Evolutionary conservation across 1,140 invertebrate species (phyloP).

Genomic region (Diabrotica undecimpunctata): DNA sequence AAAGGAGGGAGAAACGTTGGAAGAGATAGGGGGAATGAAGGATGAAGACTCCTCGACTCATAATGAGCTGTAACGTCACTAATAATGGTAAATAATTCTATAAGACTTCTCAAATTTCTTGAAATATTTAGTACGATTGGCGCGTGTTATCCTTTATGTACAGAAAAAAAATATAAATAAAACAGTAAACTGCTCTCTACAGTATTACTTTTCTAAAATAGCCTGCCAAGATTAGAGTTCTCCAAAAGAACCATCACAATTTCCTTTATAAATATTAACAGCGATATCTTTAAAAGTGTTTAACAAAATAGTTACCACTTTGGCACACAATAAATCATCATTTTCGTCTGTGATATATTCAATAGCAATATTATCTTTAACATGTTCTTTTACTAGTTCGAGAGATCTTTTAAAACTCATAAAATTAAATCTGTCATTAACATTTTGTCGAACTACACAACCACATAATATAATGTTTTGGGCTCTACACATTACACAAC

Average conservation of each 20-base stretch:
- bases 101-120: no score
- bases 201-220: no score
- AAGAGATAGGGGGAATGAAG: no score
- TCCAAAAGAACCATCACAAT: not conserved
- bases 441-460: conserved; percentile 32
- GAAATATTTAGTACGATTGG: no score
- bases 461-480: conserved; percentile 31
- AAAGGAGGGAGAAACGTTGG: no score
- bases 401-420: conserved; percentile 29
- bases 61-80: no score
- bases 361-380: conserved; percentile 29
- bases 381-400: conserved; percentile 28
- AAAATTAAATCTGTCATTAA: conserved; percentile 27
- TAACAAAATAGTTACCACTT: conserved; percentile 20
- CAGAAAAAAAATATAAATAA: no score
- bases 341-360: conserved; percentile 25
- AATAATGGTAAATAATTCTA: no score
- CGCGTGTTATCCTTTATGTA: no score
- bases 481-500: conserved; percentile 14
- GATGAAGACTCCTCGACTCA: no score
- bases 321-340: conserved; percentile 30
- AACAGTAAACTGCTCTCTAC: no score
- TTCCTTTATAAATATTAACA: not conserved
- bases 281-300: not conserved
- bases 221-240: not conserved